A percentile compares a stretch with the other conserved stretches of the same genome.
Evolutionary conservation across 2,888 invertebrate genomes (phyloP).

Genomic region (Ochlodes sylvanus): DNA sequence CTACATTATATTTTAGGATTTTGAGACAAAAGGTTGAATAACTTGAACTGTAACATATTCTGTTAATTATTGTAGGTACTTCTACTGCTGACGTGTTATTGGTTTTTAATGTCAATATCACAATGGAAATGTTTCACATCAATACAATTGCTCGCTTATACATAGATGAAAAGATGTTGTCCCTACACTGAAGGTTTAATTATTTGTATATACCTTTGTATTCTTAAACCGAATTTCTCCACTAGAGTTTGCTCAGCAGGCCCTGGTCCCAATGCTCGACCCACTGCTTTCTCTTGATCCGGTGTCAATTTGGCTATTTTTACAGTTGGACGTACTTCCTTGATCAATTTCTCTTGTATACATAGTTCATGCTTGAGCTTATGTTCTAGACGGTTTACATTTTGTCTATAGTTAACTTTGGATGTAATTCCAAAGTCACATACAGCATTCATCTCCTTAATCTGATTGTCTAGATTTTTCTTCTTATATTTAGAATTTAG

Average conservation of each 20-base stretch:
- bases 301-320: constrained; percentile 87
- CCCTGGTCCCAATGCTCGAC: constrained; percentile 84
- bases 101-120: too few species aligned
- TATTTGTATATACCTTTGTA: constrained; percentile 63
- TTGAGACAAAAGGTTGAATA: too few species aligned
- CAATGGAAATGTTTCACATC: too few species aligned
- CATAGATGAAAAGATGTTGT: too few species aligned
- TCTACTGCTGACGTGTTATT: too few species aligned
- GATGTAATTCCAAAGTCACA: constrained; percentile 77
- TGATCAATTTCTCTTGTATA: constrained; percentile 80
- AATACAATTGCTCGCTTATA: too few species aligned
- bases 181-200: not conserved
- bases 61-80: too few species aligned
- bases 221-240: constrained; percentile 79
- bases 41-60: too few species aligned
- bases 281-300: constrained; percentile 86
- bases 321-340: constrained; percentile 70
- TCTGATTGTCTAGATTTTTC: constrained; percentile 68
- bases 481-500: constrained; percentile 77
- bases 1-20: too few species aligned
- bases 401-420: constrained; percentile 75
- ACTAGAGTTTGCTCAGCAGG: constrained; percentile 88
- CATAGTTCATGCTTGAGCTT: constrained; percentile 73
- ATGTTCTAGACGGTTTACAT: constrained; percentile 72
- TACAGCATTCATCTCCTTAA: constrained; percentile 74